Evolutionary conservation across 2,888 invertebrate genomes (phyloP).

Genomic region (Diarsia brunnea): DNA sequence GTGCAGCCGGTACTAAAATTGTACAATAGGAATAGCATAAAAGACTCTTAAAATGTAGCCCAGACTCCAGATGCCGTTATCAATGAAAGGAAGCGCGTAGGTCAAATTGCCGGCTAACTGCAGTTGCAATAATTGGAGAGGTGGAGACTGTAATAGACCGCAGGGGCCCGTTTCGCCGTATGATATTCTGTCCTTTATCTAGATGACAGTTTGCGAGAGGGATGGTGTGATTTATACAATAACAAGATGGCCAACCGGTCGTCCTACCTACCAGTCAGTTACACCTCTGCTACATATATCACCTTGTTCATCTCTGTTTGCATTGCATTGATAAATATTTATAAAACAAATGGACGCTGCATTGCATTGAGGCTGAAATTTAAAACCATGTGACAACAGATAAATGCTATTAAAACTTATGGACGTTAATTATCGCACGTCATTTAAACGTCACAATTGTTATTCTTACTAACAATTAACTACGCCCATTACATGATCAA

Average conservation of each 20-base stretch:
- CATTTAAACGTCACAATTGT: slow-evolving; percentile 53
- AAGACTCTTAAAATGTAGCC: slow-evolving; percentile 56
- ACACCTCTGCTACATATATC: slow-evolving; percentile 28
- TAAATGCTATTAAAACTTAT: slow-evolving; percentile 69
- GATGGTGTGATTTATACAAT: slow-evolving; percentile 79
- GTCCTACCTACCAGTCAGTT: slow-evolving; percentile 41
- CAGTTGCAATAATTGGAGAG: slow-evolving; percentile 83
- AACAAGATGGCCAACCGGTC: slow-evolving; percentile 54
- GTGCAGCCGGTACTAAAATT: not conserved
- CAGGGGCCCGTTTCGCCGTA: slow-evolving; percentile 75
- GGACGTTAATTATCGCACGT: slow-evolving; percentile 67
- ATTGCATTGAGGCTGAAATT: slow-evolving; percentile 75
- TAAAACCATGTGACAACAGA: slow-evolving; percentile 72
- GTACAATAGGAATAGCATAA: slow-evolving; percentile 23
- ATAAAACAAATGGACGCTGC: slow-evolving; percentile 63
- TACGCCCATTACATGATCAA: slow-evolving; percentile 30
- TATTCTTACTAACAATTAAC: not conserved
- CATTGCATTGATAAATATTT: slow-evolving; percentile 58
- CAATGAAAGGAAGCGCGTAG: slow-evolving; percentile 80
- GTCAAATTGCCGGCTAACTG: slow-evolving; percentile 81
- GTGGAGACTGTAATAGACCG: slow-evolving; percentile 78
- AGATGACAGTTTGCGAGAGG: slow-evolving; percentile 75
- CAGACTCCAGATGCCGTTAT: slow-evolving; percentile 56
- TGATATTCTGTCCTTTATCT: slow-evolving; percentile 80
- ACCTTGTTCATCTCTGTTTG: slow-evolving; percentile 31